phyloP scores from a whole-genome alignment of 2,888 invertebrate species.

The Cantharis rufa region DNA sequence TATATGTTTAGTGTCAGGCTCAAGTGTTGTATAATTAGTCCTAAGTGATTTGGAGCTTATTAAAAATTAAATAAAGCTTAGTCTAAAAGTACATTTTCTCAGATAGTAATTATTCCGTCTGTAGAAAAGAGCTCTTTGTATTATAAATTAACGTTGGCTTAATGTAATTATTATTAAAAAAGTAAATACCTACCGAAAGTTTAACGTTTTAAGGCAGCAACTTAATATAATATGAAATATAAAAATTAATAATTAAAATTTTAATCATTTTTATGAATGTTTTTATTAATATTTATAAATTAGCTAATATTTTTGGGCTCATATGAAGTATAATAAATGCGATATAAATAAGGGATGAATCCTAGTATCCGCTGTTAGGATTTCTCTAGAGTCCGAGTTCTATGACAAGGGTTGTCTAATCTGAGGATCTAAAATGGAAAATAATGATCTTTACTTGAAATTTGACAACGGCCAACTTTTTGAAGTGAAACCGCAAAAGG shows the following conservation, averaged over 20 bases:
- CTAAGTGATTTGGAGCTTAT: constrained; percentile 32
- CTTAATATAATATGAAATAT: not conserved
- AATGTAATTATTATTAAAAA: not conserved
- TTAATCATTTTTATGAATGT: not conserved
- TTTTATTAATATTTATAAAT: not conserved
- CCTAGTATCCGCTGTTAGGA: constrained; percentile 31
- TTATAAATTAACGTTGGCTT: not conserved
- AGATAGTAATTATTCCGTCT: constrained; percentile 12
- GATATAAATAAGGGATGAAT: constrained; percentile 38
- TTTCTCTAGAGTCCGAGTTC: constrained; percentile 32
- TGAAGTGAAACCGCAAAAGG: constrained; percentile 15
- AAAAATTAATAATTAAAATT: not conserved
- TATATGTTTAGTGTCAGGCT: constrained; percentile 38
- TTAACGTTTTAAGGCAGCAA: not conserved
- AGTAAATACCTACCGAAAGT: not conserved
- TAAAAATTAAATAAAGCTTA: constrained; percentile 26
- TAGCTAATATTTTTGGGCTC: not conserved
- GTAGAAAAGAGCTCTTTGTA: not conserved
- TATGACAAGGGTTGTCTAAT: constrained; percentile 38
- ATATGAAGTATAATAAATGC: constrained; percentile 26
- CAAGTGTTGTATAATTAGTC: constrained; percentile 41
- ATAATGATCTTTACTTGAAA: constrained; percentile 39
- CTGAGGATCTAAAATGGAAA: constrained; percentile 44
- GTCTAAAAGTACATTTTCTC: constrained; percentile 42
- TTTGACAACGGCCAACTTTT: constrained; percentile 45